phyloP scores from a whole-genome alignment of 1,140 invertebrate genomes.

The Phymorhynchus buccinoides region DNA sequence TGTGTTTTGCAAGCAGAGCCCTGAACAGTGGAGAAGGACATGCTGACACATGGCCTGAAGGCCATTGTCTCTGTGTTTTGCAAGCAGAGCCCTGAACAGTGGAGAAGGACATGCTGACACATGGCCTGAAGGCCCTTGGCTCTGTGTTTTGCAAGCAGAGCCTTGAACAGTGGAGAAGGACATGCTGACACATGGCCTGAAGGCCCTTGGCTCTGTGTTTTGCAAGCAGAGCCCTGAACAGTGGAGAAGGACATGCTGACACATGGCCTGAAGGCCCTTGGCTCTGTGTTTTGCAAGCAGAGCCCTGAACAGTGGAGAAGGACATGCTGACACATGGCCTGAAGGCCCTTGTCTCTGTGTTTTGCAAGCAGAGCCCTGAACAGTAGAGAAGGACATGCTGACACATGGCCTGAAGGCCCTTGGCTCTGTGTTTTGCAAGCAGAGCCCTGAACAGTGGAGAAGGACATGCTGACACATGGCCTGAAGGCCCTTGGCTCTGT shows the following conservation, averaged over 20 bases:
- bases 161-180: neutral
- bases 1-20: neutral
- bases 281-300: neutral
- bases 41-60: neutral
- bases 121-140: neutral
- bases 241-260: neutral
- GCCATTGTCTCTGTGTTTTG: neutral
- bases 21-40: neutral
- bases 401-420: neutral
- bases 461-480: neutral
- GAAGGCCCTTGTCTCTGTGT: neutral
- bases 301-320: neutral
- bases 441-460: neutral
- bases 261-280: neutral
- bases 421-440: neutral
- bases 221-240: neutral
- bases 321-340: constrained; percentile 1
- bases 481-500: neutral
- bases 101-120: neutral
- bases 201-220: neutral
- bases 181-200: neutral
- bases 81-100: neutral
- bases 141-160: neutral
- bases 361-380: neutral
- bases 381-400: neutral